A percentile compares a stretch with the other conserved stretches of the same genome.
These are phyloP conservation scores for Ericerus pela DNA, from an alignment of 1,140 invertebrate genomes.

Conservation along the genomic window DNA sequence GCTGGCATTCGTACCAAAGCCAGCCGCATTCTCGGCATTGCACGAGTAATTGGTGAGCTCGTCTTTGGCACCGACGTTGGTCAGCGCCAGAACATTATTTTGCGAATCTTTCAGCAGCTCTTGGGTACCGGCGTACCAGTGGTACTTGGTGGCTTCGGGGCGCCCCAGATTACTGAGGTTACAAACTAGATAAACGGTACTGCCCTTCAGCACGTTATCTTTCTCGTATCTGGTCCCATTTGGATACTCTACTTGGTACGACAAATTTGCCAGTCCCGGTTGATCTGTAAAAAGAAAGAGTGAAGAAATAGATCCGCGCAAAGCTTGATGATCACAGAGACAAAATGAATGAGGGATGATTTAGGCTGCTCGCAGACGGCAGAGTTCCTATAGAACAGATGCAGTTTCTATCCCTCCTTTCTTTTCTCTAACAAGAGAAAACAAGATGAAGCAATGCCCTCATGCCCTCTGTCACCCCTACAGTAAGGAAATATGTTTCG, in stretches of 20 bases:
- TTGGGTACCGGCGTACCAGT: conserved; percentile 60
- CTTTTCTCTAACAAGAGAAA: too few relatives aligned
- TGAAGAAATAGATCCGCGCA: conserved; percentile 15
- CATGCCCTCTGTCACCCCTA: too few relatives aligned
- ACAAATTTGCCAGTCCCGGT: conserved; percentile 52
- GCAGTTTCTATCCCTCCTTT: too few relatives aligned
- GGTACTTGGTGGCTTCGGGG: conserved; percentile 46
- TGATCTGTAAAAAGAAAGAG: conserved; percentile 38
- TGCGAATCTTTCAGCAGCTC: conserved; percentile 53
- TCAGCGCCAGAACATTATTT: conserved; percentile 56
- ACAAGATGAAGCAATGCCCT: too few relatives aligned
- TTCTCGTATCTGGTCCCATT: conserved; percentile 35
- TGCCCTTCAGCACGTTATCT: conserved; percentile 52
- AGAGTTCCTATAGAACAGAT: too few relatives aligned
- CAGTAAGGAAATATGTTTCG: too few relatives aligned
- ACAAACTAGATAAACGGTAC: conserved; percentile 58
- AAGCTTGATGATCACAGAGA: background rate
- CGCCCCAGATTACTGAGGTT: conserved; percentile 61
- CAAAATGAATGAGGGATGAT: too few relatives aligned
- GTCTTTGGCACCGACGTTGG: conserved; percentile 39
- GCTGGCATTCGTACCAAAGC: conserved; percentile 53
- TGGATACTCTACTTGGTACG: conserved; percentile 30
- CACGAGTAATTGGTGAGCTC: conserved; percentile 60
- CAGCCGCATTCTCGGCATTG: conserved; percentile 63
- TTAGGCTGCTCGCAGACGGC: too few relatives aligned